Conservation (phyloP, 2,888 invertebrate genomes). For the Busseola fusca region DNA sequence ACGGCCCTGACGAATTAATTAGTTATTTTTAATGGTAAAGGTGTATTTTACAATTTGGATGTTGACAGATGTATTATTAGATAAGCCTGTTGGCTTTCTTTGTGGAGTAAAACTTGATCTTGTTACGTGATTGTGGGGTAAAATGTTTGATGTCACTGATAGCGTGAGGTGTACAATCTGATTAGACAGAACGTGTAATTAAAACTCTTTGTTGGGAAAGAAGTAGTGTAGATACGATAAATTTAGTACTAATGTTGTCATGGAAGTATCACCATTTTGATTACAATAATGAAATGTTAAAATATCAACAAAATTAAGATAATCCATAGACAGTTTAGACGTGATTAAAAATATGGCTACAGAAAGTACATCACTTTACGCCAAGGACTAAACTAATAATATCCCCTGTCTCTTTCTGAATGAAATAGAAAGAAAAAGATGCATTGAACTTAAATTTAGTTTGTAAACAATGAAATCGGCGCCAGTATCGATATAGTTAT, state of each 20-base stretch:
- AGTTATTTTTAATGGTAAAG: conserved; percentile 78
- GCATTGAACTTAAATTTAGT: too few relatives aligned
- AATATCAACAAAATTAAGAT: neutral
- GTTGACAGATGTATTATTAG: conserved; percentile 75
- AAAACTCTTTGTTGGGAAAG: conserved; percentile 1
- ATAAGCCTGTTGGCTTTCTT: conserved; percentile 64
- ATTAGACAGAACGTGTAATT: conserved; percentile 20
- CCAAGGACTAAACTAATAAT: too few relatives aligned
- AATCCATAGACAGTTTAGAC: too few relatives aligned
- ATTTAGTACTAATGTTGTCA: neutral
- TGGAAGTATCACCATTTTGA: neutral
- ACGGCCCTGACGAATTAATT: conserved; percentile 78
- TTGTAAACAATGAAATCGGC: too few relatives aligned
- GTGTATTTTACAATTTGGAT: conserved; percentile 85
- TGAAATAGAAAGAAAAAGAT: too few relatives aligned
- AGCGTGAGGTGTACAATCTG: conserved; percentile 7
- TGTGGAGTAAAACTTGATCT: conserved; percentile 48
- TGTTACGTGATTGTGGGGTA: conserved; percentile 56
- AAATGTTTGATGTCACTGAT: conserved; percentile 36
- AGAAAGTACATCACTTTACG: too few relatives aligned
- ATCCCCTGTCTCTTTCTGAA: too few relatives aligned
- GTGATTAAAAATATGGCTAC: too few relatives aligned
- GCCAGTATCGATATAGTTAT: too few relatives aligned
- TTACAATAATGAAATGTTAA: too few relatives aligned
- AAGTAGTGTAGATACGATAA: neutral